Conservation (phyloP, 1,140 invertebrate species). For the Amphibalanus amphitrite region DNA sequence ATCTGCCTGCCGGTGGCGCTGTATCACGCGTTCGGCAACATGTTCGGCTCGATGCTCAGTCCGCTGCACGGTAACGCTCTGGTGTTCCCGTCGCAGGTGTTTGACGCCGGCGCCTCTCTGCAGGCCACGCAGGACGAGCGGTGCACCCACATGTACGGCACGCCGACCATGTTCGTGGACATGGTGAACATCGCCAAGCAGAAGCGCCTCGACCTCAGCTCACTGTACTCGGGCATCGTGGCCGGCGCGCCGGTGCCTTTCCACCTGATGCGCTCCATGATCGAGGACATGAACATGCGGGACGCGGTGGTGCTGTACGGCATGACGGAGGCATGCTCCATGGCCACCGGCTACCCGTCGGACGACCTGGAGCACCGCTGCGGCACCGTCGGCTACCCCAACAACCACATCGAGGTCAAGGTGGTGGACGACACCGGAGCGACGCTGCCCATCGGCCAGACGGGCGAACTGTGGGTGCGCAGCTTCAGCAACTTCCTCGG, state of each 20-base stretch:
- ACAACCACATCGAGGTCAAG: too few relatives aligned
- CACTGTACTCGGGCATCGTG: conserved; percentile 39
- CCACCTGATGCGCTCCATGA: conserved; percentile 44
- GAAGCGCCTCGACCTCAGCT: conserved; percentile 25
- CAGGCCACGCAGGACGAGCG: conserved; percentile 48
- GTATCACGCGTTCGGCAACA: conserved; percentile 78
- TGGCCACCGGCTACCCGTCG: too few relatives aligned
- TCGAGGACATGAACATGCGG: conserved; percentile 27
- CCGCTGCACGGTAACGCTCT: conserved; percentile 46
- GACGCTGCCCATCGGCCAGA: too few relatives aligned
- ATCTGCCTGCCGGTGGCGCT: conserved; percentile 69
- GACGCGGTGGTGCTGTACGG: conserved; percentile 13
- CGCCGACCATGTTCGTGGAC: conserved; percentile 94
- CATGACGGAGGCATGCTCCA: too few relatives aligned
- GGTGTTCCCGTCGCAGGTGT: conserved; percentile 47
- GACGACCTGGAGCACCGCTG: too few relatives aligned
- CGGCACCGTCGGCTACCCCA: too few relatives aligned
- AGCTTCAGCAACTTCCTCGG: too few relatives aligned
- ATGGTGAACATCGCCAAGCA: conserved; percentile 36
- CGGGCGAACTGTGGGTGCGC: too few relatives aligned
- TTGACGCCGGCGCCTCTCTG: conserved; percentile 46
- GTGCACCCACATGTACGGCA: conserved; percentile 66
- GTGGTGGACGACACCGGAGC: too few relatives aligned
- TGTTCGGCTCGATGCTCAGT: conserved; percentile 42
- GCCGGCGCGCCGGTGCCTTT: conserved; percentile 60